Evolutionary conservation across 2,888 invertebrate genomes (phyloP), one percentile per base, ranked within the genome.

Genomic region (Harpalus rubripes): DNA sequence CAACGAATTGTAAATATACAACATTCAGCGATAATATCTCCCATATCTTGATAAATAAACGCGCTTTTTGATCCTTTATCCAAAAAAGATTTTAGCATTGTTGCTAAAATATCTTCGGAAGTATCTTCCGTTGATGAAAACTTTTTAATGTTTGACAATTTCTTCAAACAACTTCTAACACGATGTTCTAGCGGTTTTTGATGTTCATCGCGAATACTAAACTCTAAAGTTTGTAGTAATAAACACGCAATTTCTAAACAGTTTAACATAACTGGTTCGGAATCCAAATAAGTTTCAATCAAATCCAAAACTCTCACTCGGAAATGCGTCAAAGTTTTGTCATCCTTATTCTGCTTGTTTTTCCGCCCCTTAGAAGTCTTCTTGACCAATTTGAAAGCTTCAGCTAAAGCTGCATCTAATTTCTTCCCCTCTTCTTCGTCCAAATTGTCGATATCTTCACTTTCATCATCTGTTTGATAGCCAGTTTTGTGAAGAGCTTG

Each of bases 251-350:
- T 94, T 87, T 95, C 95, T 63, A 96, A 90, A 84, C 94, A 93
- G 32, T 95, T 91, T 58, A 94, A 92, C 93, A 96, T 93, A 0
- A 94, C 92, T 0, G 96, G 95, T 78, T 93, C 93, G 22, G 94
- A 94, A 87, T 95, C 95, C 56, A 96, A 89, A 89, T 96, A 96
- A 87, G 94, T 94, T 87, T 96, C 95, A 15, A 96, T 92, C 74
- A 96, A 91, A 91, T 96, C 96, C 56, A 96, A 92, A n/a, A 95
- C 95, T 86, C 96, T 92, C 56, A 95, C 93, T 86, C 96, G 92
- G 88, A 96, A 96, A 89, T 96, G 95, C 80, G 95, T 95, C 7
- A 95, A 89, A 1, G 94, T 91, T 88, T 95, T 94, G 76, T 94
- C 94, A 86, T 94, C 93, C 88, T 94, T 94, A 39, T 93, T 93